Conservation (phyloP, 2,888 invertebrate species). For the Acronicta leporina region DNA sequence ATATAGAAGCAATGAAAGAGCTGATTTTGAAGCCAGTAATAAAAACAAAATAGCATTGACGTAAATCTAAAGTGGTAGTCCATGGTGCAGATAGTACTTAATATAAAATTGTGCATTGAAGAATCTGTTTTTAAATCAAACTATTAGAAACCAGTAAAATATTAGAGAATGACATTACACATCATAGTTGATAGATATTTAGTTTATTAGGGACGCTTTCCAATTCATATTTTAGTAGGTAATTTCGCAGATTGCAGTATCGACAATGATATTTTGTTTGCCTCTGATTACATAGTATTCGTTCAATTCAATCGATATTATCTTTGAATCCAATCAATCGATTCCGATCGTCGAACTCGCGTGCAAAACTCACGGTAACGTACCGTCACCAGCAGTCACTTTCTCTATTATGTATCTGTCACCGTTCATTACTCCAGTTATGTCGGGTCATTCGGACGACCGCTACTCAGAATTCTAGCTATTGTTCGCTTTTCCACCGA, state of each 20-base stretch:
- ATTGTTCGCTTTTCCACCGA: slow-evolving; percentile 35
- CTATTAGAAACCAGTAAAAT: too few species aligned
- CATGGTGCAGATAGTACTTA: too few species aligned
- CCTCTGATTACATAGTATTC: background rate
- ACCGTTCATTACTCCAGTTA: slow-evolving; percentile 49
- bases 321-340: slow-evolving; percentile 39
- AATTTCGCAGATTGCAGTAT: background rate
- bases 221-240: too few species aligned
- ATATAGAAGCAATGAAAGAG: slow-evolving; percentile 13
- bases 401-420: slow-evolving; percentile 64
- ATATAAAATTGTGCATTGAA: too few species aligned
- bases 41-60: too few species aligned
- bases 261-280: background rate
- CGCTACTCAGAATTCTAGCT: slow-evolving; percentile 34
- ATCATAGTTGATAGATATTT: too few species aligned
- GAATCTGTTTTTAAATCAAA: too few species aligned
- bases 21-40: too few species aligned
- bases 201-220: too few species aligned
- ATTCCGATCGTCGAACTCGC: slow-evolving; percentile 43
- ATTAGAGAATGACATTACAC: too few species aligned
- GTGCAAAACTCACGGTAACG: slow-evolving; percentile 42
- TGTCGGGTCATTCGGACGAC: slow-evolving; percentile 48
- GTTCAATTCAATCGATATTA: slow-evolving; percentile 33
- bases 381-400: slow-evolving; percentile 49
- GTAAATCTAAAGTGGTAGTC: too few species aligned